phyloP scores from a whole-genome alignment of 2,113 vertebrate genomes.

The Telmatochromis sp. region DNA sequence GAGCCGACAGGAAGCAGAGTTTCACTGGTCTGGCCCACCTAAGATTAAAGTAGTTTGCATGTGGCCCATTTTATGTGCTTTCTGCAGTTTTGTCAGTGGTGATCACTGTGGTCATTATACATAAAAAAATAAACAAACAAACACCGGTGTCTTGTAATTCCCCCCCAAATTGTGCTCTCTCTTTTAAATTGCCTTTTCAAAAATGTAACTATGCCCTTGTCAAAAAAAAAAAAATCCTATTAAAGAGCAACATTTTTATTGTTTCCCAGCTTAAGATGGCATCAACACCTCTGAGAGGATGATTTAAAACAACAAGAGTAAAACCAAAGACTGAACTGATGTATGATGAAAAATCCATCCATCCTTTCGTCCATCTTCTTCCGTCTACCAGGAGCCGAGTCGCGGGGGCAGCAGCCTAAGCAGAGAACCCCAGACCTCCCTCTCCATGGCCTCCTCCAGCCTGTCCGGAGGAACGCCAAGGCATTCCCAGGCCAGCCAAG shows the following conservation, averaged over 20 bases:
- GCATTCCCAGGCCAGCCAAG: fast-evolving
- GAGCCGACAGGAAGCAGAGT: not conserved
- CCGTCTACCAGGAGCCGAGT: fast-evolving
- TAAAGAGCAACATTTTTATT: not conserved
- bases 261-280: not conserved
- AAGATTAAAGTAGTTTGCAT: not conserved
- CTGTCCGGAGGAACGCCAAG: fast-evolving
- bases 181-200: not conserved
- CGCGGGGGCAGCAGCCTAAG: not conserved
- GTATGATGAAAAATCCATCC: not conserved
- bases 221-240: not conserved
- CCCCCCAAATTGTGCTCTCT: fast-evolving
- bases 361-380: fast-evolving
- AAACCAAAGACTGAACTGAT: not conserved
- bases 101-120: not conserved
- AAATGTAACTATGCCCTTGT: not conserved
- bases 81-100: not conserved
- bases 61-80: not conserved
- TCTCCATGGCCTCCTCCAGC: fast-evolving
- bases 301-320: not conserved
- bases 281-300: not conserved
- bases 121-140: fast-evolving
- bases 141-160: fast-evolving
- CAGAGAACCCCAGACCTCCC: not conserved
- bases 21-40: not conserved